Conservation (phyloP, 2,113 vertebrate genomes). For the Ictidomys tridecemlineatus region DNA sequence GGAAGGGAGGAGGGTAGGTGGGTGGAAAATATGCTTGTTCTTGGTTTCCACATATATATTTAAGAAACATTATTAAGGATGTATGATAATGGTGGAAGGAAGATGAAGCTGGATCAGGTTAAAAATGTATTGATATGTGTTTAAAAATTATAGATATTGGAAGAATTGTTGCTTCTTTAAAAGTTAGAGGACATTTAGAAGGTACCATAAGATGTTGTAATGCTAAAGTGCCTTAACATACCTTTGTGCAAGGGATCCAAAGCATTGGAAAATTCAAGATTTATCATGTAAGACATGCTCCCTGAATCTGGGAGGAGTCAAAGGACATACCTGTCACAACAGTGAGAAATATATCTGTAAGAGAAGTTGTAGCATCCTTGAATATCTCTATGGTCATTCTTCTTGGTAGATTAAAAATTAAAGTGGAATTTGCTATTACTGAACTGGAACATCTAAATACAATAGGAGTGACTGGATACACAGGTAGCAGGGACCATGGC, state of each 20-base stretch:
- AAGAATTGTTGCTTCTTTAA: not conserved
- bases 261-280: too few relatives aligned
- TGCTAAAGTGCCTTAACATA: not conserved
- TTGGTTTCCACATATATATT: not conserved
- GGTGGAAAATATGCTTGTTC: not conserved
- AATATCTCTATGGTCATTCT: not conserved
- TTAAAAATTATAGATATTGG: not conserved
- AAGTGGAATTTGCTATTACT: not conserved
- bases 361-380: not conserved
- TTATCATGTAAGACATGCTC: not conserved
- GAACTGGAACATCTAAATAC: not conserved
- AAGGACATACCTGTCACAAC: not conserved
- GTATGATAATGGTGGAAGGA: not conserved
- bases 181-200: not conserved
- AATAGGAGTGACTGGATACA: not conserved
- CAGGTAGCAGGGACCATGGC: not conserved
- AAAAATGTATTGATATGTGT: not conserved
- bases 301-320: not conserved
- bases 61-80: not conserved
- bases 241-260: not conserved
- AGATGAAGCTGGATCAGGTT: not conserved
- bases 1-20: not conserved
- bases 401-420: not conserved
- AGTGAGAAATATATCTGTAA: not conserved
- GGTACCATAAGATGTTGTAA: not conserved